Percentiles rank a stretch among this genome's conserved stretches.
Conservation (phyloP, 2,113 vertebrate species). For the Ptyas mucosa region DNA sequence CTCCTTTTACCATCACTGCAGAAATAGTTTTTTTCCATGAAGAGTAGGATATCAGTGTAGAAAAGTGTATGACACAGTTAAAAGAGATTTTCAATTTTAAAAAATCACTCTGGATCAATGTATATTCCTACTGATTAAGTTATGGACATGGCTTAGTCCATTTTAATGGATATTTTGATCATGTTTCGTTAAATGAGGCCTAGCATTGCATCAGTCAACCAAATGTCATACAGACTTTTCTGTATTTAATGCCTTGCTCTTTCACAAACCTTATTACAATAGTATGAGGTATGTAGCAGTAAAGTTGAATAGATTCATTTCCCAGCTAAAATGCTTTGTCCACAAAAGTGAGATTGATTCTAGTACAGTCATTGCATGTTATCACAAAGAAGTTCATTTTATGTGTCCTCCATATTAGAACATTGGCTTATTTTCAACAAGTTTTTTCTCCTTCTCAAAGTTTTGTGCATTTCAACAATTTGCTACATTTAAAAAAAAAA, state of each 20-base stretch:
- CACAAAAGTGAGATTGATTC: neutral
- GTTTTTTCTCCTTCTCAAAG: slow-evolving; percentile 6
- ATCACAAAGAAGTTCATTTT: neutral
- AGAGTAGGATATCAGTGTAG: neutral
- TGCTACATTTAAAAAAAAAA: neutral
- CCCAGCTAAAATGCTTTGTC: neutral
- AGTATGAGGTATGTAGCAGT: neutral
- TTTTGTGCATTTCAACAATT: slow-evolving; percentile 21
- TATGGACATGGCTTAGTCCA: neutral
- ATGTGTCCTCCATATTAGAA: neutral
- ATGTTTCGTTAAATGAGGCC: neutral
- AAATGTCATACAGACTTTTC: neutral
- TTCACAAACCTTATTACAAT: no score
- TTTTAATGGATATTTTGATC: neutral
- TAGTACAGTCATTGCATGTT: neutral
- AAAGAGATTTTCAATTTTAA: neutral
- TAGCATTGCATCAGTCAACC: neutral
- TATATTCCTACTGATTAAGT: neutral
- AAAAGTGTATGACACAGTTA: neutral
- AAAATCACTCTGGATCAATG: neutral
- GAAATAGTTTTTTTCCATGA: slow-evolving; percentile 1
- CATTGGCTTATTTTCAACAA: slow-evolving; percentile 1
- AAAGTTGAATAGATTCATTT: neutral
- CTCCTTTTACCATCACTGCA: neutral
- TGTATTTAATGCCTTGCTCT: neutral